Conservation (phyloP, 2,113 vertebrate genomes). For the Chlorocebus sabaeus region DNA sequence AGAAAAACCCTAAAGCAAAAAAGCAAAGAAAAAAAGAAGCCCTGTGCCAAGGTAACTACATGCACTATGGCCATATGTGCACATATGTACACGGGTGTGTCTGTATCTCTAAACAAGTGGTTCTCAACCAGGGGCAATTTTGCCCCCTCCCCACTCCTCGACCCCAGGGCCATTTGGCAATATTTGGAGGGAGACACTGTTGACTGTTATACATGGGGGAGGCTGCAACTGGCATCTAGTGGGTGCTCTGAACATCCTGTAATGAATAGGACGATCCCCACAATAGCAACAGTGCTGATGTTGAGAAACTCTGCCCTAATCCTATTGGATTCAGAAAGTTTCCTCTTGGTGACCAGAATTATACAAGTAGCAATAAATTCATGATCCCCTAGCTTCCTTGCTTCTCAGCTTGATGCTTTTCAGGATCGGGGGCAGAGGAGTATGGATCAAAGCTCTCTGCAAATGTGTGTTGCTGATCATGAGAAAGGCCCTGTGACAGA, state of each 20-base stretch:
- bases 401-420: neutral
- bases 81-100: accelerated
- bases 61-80: neutral
- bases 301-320: neutral
- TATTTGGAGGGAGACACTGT: neutral
- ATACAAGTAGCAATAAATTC: neutral
- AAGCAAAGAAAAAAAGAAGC: neutral
- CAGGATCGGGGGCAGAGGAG: neutral
- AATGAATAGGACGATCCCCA: neutral
- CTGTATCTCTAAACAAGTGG: neutral
- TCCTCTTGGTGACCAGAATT: neutral
- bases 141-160: too few species aligned
- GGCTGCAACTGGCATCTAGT: neutral
- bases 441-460: neutral
- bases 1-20: neutral
- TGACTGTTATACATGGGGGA: neutral
- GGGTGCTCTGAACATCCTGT: neutral
- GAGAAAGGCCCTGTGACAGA: neutral
- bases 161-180: too few species aligned
- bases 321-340: neutral
- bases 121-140: neutral
- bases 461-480: neutral
- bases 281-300: too few species aligned
- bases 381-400: neutral
- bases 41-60: neutral